Conservation (phyloP, 2,113 vertebrate genomes). For the Proteles cristata region DNA sequence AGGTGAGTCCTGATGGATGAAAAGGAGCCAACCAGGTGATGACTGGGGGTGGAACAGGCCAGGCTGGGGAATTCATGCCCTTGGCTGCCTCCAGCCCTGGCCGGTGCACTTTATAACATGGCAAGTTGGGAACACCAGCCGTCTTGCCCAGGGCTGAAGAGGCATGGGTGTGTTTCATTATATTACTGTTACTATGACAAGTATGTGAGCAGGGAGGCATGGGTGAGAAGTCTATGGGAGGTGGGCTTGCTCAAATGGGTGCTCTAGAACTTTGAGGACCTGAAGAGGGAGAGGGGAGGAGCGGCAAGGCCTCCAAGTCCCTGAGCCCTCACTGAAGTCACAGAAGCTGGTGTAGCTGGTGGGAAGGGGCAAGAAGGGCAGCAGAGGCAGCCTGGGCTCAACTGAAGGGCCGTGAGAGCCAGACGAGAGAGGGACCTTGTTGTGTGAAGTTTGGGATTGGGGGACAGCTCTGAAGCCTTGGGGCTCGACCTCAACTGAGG, state of each 20-base stretch:
- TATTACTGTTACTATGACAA: neutral
- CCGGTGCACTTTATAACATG: neutral
- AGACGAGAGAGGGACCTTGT: neutral
- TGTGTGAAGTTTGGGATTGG: neutral
- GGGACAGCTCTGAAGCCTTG: neutral
- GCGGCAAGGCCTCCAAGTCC: neutral
- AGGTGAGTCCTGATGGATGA: neutral
- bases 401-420: neutral
- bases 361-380: neutral
- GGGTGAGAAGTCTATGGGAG: neutral
- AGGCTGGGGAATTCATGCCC: neutral
- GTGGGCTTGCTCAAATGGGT: neutral
- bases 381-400: neutral
- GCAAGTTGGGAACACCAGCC: neutral
- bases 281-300: neutral
- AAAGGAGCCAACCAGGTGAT: neutral
- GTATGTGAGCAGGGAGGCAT: neutral
- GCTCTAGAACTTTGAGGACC: neutral
- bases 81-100: neutral
- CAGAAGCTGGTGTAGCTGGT: neutral
- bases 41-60: neutral
- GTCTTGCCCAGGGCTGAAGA: neutral
- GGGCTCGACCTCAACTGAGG: neutral
- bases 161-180: neutral
- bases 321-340: neutral